These are phyloP conservation scores for Sinocyclocheilus rhinocerous DNA, from an alignment of 2,113 vertebrate species.

Conservation along the genomic window DNA sequence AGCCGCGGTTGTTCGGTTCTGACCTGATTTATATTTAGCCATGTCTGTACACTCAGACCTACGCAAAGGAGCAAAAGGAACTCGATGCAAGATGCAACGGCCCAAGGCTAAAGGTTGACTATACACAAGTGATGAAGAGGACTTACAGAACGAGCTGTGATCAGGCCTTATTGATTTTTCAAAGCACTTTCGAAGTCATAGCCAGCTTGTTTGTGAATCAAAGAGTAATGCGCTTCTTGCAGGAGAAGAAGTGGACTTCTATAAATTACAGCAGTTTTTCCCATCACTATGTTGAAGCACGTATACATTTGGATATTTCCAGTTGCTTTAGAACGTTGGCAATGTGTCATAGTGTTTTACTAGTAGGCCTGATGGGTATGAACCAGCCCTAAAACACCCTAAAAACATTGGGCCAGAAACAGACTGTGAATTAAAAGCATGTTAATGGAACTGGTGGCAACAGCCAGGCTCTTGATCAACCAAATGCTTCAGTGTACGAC, in stretches of 20 bases:
- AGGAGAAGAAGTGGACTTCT: conserved; percentile 42
- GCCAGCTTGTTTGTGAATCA: conserved; percentile 56
- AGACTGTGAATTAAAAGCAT: not conserved
- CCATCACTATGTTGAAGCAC: not conserved
- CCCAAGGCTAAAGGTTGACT: conserved; percentile 60
- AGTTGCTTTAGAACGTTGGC: not conserved
- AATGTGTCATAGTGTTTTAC: not conserved
- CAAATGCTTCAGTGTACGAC: conserved; percentile 76
- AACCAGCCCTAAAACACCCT: conserved; percentile 6
- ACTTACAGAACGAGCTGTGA: conserved; percentile 55
- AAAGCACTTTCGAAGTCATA: conserved; percentile 61
- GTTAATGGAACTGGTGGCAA: conserved; percentile 31
- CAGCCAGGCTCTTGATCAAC: conserved; percentile 12
- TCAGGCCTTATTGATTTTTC: conserved; percentile 64
- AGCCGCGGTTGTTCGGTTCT: conserved; percentile 39
- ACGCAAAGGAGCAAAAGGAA: conserved; percentile 56
- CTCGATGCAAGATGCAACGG: conserved; percentile 53
- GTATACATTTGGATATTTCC: conserved; percentile 47
- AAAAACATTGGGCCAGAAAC: not conserved
- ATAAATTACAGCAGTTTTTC: conserved; percentile 44
- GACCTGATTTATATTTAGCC: conserved; percentile 61
- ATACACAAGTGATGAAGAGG: conserved; percentile 49
- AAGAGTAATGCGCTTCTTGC: conserved; percentile 50
- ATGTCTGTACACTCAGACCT: conserved; percentile 47
- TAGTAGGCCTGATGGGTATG: not conserved